These are phyloP conservation scores for Drosophila leonis DNA, from an alignment of 2,888 invertebrate species.

Conservation along the genomic window DNA sequence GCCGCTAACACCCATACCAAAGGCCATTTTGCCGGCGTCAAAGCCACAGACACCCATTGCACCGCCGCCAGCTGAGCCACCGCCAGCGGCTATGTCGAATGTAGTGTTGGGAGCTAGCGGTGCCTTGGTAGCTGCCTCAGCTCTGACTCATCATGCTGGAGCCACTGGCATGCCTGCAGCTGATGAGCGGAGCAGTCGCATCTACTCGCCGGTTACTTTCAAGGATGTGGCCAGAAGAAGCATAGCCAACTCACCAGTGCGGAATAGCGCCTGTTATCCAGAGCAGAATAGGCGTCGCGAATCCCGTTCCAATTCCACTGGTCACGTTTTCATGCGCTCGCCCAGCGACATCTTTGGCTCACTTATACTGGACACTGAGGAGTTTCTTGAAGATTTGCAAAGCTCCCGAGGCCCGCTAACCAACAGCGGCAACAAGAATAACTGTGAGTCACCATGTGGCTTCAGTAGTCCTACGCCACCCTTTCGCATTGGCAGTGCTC, in stretches of 20 bases:
- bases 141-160: conserved; percentile 56
- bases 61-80: conserved; percentile 28
- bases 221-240: conserved; percentile 93
- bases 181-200: conserved; percentile 88
- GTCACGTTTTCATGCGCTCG: conserved; percentile 87
- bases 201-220: conserved; percentile 94
- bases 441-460: conserved; percentile 79
- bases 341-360: conserved; percentile 88
- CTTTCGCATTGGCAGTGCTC: conserved; percentile 87
- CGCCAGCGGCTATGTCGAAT: conserved; percentile 43
- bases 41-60: conserved; percentile 35
- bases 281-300: conserved; percentile 86
- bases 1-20: conserved; percentile 41
- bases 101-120: conserved; percentile 62
- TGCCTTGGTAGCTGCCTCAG: conserved; percentile 59
- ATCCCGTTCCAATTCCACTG: conserved; percentile 90
- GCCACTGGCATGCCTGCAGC: conserved; percentile 14
- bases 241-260: conserved; percentile 91
- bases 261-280: conserved; percentile 73
- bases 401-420: conserved; percentile 80
- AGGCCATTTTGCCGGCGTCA: conserved; percentile 54
- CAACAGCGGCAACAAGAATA: conserved; percentile 68
- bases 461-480: conserved; percentile 87
- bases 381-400: conserved; percentile 86
- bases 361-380: conserved; percentile 87